A percentile compares a stretch with the other conserved stretches of the same genome.
phyloP scores from a whole-genome alignment of 2,888 invertebrate genomes.

The Caenorhabditis sp. region DNA sequence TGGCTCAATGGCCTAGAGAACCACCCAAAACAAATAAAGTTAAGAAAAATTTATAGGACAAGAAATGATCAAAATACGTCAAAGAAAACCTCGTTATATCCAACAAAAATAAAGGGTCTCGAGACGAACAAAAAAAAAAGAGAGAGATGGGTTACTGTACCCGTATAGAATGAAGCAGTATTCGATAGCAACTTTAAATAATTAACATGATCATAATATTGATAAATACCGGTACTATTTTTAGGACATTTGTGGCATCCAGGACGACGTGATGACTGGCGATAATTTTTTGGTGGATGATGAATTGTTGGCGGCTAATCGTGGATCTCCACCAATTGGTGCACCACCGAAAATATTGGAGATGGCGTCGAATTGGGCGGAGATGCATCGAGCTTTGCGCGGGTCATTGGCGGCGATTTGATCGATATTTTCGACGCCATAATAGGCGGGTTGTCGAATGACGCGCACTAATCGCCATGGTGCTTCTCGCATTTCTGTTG shows the following conservation, averaged over 20 bases:
- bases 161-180: no score
- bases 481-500: conserved; percentile 13
- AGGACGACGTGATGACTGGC: conserved; percentile 38
- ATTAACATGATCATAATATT: no score
- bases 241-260: conserved; percentile 51
- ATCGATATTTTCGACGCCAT: conserved; percentile 36
- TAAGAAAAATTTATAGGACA: no score
- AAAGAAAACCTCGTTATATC: no score
- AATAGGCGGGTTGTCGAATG: conserved; percentile 24
- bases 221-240: no score
- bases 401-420: conserved; percentile 40
- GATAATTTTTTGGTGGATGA: conserved; percentile 5
- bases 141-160: no score
- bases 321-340: conserved; percentile 21
- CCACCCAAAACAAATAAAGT: no score
- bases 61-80: no score
- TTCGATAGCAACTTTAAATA: no score
- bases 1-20: no score
- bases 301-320: conserved; percentile 12
- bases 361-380: conserved; percentile 48
- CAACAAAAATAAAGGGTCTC: no score
- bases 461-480: conserved; percentile 33
- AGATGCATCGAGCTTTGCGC: conserved; percentile 31
- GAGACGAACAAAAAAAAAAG: no score
- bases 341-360: conserved; percentile 7